Evolutionary conservation across 1,140 invertebrate species (phyloP).

Genomic region (Diorhabda sublineata): DNA sequence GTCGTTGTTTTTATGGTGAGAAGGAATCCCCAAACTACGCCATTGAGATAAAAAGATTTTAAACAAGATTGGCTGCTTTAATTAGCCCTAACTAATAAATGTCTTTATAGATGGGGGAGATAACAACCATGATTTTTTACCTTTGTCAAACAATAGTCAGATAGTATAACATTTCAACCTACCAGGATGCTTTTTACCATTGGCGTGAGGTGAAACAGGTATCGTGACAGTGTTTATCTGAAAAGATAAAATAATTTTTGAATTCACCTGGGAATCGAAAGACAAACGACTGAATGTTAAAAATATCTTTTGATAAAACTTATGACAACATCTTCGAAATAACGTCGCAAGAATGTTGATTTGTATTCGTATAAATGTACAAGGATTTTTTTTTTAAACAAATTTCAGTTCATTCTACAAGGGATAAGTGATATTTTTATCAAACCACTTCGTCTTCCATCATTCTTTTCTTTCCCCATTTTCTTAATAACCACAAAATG

Average conservation of each 20-base stretch:
- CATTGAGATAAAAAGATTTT: slow-evolving; percentile 3
- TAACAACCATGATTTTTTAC: slow-evolving; percentile 19
- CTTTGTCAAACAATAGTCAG: slow-evolving; percentile 20
- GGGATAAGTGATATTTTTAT: no score
- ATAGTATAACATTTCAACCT: slow-evolving; percentile 20
- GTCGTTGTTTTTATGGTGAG: no score
- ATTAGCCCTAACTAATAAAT: slow-evolving; percentile 19
- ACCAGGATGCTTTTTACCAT: slow-evolving; percentile 10
- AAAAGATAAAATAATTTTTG: not conserved
- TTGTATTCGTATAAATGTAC: no score
- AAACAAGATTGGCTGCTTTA: slow-evolving; percentile 17
- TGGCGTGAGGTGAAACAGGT: slow-evolving; percentile 9
- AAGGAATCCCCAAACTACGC: not conserved
- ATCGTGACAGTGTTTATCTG: not conserved
- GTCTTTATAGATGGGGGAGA: slow-evolving; percentile 18
- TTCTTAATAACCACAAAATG: no score
- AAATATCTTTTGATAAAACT: no score
- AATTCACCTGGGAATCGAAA: not conserved
- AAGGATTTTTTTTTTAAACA: no score
- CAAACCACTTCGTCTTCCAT: no score
- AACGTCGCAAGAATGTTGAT: no score
- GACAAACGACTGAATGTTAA: no score
- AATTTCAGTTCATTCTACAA: no score
- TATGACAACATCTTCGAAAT: no score
- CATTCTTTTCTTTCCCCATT: no score